Base-by-base conservation (phyloP, 2,888 invertebrate genomes). In the Geotrupes spiniger region DNA sequence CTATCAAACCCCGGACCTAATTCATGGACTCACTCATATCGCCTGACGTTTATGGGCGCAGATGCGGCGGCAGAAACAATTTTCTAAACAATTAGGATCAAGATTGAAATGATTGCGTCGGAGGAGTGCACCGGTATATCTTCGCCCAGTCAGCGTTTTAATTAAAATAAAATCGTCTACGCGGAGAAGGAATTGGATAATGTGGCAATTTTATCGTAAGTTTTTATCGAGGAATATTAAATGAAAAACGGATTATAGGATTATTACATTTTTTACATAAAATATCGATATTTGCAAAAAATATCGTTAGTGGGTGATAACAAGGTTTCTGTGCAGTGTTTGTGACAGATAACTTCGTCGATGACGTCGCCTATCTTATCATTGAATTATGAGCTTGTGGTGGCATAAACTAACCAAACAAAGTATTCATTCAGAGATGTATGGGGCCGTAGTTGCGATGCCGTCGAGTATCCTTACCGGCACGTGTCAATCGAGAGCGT, bases 381-480 rank as follows among this genome's bases (percentile, higher is more conserved):
- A 48, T 49, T 49, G 45, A 49, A 45, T 45, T 45, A 45, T 48
- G 39, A 28, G 27, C 45, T 49, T 49, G 41, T 27, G 49, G 45
- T 28, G 16, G 28, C 29, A 29, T 36, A 21, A 46, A 46, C 46
- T 58, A 57, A 63, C 63, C 61, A 65, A 64, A 64, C 64, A 65
- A 51, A 58, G 58, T 59, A 56, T 56, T 46, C 49, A 53, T 51
- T 51, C 51, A 47, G 37, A 46, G 38, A 47, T 36, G 46, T 46
- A 46, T 42, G 38, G 36, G 12, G 29, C 36, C 31, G 36, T 21
- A 36, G 21, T 27, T 27, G 39, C 16, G 26, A 40, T 25, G 42
- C 53, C 49, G 40, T 53, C 53, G 51, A 54, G 54, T 47, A 46
- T 50, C 26, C 29, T 15, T 21, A 16, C 26, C 25, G 41, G 55